Evolutionary conservation across 2,888 invertebrate genomes (phyloP).

Genomic region (Polyploca ridens): DNA sequence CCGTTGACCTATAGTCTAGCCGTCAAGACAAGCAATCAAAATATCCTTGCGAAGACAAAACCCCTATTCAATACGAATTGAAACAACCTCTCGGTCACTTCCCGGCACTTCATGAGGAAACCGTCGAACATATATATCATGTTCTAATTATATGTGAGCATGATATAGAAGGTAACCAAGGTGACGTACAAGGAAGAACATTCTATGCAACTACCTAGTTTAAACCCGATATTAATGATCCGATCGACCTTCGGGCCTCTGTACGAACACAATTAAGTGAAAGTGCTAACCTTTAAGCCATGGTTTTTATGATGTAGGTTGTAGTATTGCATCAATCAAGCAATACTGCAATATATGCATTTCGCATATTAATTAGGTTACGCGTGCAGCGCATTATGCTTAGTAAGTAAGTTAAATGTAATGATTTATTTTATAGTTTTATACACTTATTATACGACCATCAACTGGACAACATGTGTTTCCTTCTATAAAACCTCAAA

Average conservation of each 20-base stretch:
- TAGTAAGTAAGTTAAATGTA: no score
- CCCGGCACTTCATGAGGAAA: slow-evolving; percentile 6
- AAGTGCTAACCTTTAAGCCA: slow-evolving; percentile 17
- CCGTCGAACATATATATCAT: slow-evolving; percentile 8
- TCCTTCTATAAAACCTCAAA: no score
- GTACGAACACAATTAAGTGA: slow-evolving; percentile 14
- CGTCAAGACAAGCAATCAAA: background rate
- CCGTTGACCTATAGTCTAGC: background rate
- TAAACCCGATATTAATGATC: slow-evolving; percentile 13
- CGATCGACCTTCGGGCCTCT: slow-evolving; percentile 7
- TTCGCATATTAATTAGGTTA: no score
- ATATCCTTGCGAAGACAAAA: background rate
- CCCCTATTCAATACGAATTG: background rate
- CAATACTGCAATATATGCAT: no score
- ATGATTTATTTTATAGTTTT: no score
- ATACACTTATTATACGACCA: no score
- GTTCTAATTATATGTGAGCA: slow-evolving; percentile 9
- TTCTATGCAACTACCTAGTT: slow-evolving; percentile 9
- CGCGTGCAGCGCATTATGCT: no score
- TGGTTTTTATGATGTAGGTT: slow-evolving; percentile 15
- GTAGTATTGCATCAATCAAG: no score
- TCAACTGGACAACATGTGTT: no score
- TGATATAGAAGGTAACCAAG: slow-evolving; percentile 11
- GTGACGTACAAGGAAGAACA: slow-evolving; percentile 13
- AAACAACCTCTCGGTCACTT: background rate